Evolutionary conservation across 2,797 vertebrate genomes (phyloP), one percentile per base, ranked within the genome.

Genomic region (Nannoperca obscura): DNA sequence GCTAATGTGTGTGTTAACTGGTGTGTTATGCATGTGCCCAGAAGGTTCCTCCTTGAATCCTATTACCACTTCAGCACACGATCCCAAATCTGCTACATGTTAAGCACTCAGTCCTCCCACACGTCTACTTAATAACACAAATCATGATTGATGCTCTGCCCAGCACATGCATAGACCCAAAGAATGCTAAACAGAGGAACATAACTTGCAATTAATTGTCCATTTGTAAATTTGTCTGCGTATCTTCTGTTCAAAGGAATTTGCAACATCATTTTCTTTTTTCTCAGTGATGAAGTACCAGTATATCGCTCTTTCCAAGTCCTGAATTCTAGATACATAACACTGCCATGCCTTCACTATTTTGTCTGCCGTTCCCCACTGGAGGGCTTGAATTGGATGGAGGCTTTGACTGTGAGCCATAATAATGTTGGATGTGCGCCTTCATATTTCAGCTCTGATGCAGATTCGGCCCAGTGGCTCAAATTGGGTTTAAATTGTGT

Each of bases 401-500:
- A 86, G 80, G 59, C 58, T 84, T 85, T 89, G 79, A 86, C 78
- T 84, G 63, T 42, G 66, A 74, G 86, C 80, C 86, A 84, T 85
- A 77, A 86, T 83, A 79, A 84, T 68, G 76, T 86, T 91, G 89
- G 89, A 90, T 13, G 1, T 49, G 47, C 68, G 81, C 81, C 85
- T 36, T 91, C 86, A 86, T 91, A 81, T 88, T 91, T 90, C 81
- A 84, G 81, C 79, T 78, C 70, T 90, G 90, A 91, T 89, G 88
- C 59, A 44, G 89, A 91, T 87, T 89, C 74, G 22, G 74, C 76
- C 74, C 76, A 81, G 84, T 86, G 80, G 84, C 85, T 90, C 81
- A 85, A 86, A 90, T 76, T 88, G 84, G 83, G 80, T 90, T 90
- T 87, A 88, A 89, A 90, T 81, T 86, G 73, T 92, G 88, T 94